phyloP scores from a whole-genome alignment of 1,140 invertebrate genomes.

The Zaprionus gabonicus region DNA sequence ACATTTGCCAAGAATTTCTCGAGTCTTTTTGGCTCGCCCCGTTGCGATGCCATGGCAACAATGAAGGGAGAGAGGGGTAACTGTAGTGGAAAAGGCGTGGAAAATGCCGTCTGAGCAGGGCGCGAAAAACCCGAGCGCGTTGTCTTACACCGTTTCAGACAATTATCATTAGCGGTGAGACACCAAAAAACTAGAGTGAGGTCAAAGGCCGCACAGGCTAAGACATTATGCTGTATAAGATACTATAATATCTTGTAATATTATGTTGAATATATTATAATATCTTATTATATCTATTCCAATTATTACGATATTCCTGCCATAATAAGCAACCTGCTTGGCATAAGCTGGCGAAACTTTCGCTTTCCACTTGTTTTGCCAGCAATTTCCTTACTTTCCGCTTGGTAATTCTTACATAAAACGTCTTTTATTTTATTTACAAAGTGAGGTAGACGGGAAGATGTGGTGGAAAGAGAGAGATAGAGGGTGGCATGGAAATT shows the following conservation, averaged over 20 bases:
- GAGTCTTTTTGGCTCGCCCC: constrained; percentile 35
- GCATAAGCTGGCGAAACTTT: not conserved
- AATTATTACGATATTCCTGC: not conserved
- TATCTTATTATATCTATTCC: not conserved
- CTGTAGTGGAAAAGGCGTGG: not conserved
- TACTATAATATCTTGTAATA: no score
- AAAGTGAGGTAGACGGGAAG: constrained; percentile 5
- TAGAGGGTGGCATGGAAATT: not conserved
- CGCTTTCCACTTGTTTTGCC: constrained; percentile 7
- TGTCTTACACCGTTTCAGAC: constrained; percentile 11
- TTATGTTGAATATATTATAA: no score
- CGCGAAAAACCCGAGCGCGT: constrained; percentile 5
- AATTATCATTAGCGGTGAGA: constrained; percentile 2
- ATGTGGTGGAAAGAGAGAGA: not conserved
- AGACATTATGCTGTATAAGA: no score
- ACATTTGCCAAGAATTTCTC: constrained; percentile 72
- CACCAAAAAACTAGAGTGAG: not conserved
- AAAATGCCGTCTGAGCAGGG: constrained; percentile 7
- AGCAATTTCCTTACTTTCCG: constrained; percentile 4
- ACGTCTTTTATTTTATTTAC: constrained; percentile 7
- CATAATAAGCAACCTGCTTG: no score
- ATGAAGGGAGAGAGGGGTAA: constrained; percentile 6
- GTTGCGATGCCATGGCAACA: constrained; percentile 53
- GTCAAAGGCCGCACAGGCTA: not conserved
- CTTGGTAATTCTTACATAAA: constrained; percentile 12